phyloP scores from a whole-genome alignment of 2,113 vertebrate species.

The Zosterops borbonicus region DNA sequence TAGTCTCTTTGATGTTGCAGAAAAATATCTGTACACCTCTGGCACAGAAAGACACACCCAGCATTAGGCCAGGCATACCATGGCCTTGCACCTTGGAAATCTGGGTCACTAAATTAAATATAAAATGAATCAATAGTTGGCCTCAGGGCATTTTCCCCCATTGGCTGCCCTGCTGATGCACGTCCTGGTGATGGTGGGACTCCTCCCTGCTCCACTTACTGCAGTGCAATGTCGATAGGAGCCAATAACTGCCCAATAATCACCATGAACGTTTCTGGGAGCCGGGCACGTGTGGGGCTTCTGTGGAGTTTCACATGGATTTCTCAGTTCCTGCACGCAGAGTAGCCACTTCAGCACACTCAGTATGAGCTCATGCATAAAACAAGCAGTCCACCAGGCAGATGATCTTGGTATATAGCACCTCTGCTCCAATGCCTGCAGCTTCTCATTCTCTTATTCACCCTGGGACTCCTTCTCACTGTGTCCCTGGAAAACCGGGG shows the following conservation, averaged over 20 bases:
- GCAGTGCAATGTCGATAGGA: neutral
- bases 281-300: neutral
- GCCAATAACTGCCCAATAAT: slow-evolving; percentile 3
- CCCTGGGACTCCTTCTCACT: neutral
- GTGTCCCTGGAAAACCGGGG: neutral
- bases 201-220: slow-evolving; percentile 48
- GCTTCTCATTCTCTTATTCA: neutral
- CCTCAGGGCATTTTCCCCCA: slow-evolving; percentile 38
- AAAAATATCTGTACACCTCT: neutral
- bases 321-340: neutral
- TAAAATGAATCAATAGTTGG: slow-evolving; percentile 54
- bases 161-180: slow-evolving; percentile 31
- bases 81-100: slow-evolving; percentile 26
- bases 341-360: neutral
- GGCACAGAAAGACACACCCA: neutral
- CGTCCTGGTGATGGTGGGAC: neutral
- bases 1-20: neutral
- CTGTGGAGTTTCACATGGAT: neutral
- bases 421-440: neutral
- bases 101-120: slow-evolving; percentile 60
- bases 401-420: neutral
- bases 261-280: neutral
- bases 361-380: neutral
- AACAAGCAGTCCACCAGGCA: neutral
- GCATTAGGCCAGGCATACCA: neutral